phyloP scores from a whole-genome alignment of 2,797 vertebrate genomes.

The Diplodus puntazzo region DNA sequence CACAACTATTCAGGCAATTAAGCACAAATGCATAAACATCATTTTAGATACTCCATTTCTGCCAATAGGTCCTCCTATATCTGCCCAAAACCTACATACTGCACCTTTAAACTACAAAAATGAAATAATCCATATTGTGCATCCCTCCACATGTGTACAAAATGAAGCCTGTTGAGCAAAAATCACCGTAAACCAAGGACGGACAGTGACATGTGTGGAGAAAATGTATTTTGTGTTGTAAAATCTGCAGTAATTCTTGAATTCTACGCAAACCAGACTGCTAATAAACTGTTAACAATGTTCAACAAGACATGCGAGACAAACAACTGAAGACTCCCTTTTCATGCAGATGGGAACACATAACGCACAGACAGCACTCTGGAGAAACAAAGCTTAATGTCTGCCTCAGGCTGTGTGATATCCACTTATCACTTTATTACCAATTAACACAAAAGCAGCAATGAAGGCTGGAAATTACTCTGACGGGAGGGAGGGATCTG shows the following conservation, averaged over 20 bases:
- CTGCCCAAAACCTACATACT: too few relatives aligned
- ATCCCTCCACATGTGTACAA: too few relatives aligned
- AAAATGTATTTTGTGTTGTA: not conserved
- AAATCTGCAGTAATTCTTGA: slow-evolving; percentile 24
- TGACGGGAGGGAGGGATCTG: slow-evolving; percentile 39
- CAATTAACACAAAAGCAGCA: slow-evolving; percentile 72
- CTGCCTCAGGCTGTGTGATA: slow-evolving; percentile 64
- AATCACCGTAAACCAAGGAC: not conserved
- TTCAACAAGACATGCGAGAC: slow-evolving; percentile 17
- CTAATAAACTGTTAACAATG: slow-evolving; percentile 24
- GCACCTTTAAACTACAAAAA: too few relatives aligned
- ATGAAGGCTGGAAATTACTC: slow-evolving; percentile 56
- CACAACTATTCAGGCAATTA: too few relatives aligned
- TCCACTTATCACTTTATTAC: slow-evolving; percentile 75
- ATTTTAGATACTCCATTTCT: too few relatives aligned
- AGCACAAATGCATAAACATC: too few relatives aligned
- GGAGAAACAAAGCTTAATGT: slow-evolving; percentile 36
- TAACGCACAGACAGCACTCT: slow-evolving; percentile 9
- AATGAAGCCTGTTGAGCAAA: slow-evolving; percentile 1
- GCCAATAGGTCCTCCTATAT: too few relatives aligned
- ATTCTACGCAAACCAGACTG: slow-evolving; percentile 2
- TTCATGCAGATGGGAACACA: slow-evolving; percentile 24
- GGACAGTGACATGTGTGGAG: not conserved
- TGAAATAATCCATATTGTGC: too few relatives aligned
- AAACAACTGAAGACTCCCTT: slow-evolving; percentile 17